phyloP scores from a whole-genome alignment of 2,113 vertebrate species.

The Ceyx cyanopectus region DNA sequence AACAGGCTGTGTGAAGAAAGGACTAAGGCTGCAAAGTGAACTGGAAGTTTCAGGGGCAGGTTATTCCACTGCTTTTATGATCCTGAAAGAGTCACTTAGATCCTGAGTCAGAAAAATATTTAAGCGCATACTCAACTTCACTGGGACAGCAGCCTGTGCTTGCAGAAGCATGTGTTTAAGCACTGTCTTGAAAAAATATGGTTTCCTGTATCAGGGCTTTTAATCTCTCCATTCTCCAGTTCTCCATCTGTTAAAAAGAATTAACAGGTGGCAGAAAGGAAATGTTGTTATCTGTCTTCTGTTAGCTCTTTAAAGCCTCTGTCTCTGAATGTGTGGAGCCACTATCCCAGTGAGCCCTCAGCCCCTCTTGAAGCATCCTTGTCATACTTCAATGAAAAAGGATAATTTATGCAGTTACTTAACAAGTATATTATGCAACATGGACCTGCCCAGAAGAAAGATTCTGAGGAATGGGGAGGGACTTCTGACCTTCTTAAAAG shows the following conservation, averaged over 20 bases:
- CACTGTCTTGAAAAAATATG: conserved; percentile 56
- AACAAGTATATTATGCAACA: neutral
- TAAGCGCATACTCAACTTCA: neutral
- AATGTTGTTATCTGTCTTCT: conserved; percentile 60
- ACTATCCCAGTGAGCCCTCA: neutral
- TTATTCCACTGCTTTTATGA: neutral
- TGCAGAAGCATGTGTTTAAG: conserved; percentile 47
- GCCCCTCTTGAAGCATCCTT: neutral
- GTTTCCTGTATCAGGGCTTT: conserved; percentile 67
- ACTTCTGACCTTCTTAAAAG: neutral
- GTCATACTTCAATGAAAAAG: neutral
- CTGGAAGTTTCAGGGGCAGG: neutral
- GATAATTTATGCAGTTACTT: neutral
- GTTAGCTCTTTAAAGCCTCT: conserved; percentile 42
- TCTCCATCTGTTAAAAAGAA: conserved; percentile 68
- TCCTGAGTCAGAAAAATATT: neutral
- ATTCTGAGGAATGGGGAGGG: neutral
- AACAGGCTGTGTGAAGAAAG: neutral
- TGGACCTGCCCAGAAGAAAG: neutral
- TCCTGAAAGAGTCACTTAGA: neutral
- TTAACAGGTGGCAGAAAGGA: conserved; percentile 68
- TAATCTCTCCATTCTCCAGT: conserved; percentile 58
- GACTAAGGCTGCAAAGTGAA: neutral
- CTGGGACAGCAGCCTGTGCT: conserved; percentile 36
- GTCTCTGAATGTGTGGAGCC: neutral